phyloP scores from a whole-genome alignment of 2,888 invertebrate genomes.

The Diadegma fenestrale region DNA sequence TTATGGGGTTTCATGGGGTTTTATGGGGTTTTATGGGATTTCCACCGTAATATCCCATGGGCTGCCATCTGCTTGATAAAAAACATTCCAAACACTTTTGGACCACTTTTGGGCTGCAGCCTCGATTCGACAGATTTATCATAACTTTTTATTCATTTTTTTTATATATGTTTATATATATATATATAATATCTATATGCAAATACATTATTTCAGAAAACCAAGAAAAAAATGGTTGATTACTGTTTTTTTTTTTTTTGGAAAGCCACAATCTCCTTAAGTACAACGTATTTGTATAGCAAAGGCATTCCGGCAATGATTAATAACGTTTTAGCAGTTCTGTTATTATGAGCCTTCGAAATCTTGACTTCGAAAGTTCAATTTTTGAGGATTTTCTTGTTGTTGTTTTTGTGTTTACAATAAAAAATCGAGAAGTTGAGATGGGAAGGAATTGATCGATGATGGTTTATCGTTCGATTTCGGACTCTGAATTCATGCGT shows the following conservation, averaged over 20 bases:
- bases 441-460: background rate
- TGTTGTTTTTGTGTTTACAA: too few species aligned
- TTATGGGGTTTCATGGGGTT: too few species aligned
- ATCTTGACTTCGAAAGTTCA: background rate
- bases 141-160: background rate
- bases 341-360: background rate
- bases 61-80: too few species aligned
- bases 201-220: background rate
- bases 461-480: background rate
- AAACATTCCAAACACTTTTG: too few species aligned
- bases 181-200: slow-evolving; percentile 10
- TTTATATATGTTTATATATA: slow-evolving; percentile 1
- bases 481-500: background rate
- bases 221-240: slow-evolving; percentile 37
- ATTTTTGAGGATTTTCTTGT: background rate
- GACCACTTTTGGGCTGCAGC: too few species aligned
- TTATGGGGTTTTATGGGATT: too few species aligned
- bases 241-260: too few species aligned
- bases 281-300: slow-evolving; percentile 81
- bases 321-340: slow-evolving; percentile 36
- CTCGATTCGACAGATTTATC: too few species aligned
- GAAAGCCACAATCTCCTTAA: slow-evolving; percentile 80
- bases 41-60: too few species aligned
- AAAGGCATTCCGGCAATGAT: slow-evolving; percentile 69
- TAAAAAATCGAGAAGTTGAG: background rate